A percentile compares a stretch with the other conserved stretches of the same genome.
Conservation (phyloP, 2,113 vertebrate genomes). For the Lichenostomus cassidix region DNA sequence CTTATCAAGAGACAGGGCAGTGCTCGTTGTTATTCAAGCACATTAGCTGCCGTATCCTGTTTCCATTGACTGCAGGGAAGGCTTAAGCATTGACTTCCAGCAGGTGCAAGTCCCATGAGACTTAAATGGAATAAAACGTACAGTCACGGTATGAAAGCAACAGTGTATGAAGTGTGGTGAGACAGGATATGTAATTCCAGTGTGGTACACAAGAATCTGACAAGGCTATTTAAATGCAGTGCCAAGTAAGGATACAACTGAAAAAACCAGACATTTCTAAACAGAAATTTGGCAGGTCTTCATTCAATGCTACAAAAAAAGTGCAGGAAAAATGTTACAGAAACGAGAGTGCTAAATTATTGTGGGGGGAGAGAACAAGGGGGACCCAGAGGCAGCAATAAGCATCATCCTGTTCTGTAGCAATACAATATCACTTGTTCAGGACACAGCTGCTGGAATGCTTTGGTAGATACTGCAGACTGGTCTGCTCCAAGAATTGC, state of each 20-base stretch:
- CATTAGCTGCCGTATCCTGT: constrained; percentile 21
- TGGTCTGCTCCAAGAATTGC: background rate
- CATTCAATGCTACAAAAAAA: background rate
- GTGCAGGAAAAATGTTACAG: background rate
- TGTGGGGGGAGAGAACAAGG: background rate
- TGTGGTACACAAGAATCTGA: constrained; percentile 35
- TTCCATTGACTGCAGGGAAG: background rate
- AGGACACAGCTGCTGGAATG: background rate
- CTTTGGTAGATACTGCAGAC: background rate
- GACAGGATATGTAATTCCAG: constrained; percentile 42
- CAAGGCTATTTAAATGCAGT: constrained; percentile 33
- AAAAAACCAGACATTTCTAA: background rate
- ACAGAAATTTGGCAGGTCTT: constrained; percentile 29
- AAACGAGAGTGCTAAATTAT: background rate
- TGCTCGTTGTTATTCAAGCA: constrained; percentile 43
- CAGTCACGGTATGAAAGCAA: constrained; percentile 46
- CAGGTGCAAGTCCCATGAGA: constrained; percentile 48
- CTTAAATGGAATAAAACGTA: constrained; percentile 26
- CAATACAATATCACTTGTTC: background rate
- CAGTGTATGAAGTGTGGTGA: constrained; percentile 38
- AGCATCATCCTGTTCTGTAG: background rate
- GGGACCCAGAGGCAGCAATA: background rate
- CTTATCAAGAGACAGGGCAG: background rate
- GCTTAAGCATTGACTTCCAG: constrained; percentile 43
- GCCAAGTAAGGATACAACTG: constrained; percentile 53